A percentile compares a stretch with the other conserved stretches of the same genome.
phyloP scores from a whole-genome alignment of 2,888 invertebrate genomes.

The Petrolisthes cinctipes region DNA sequence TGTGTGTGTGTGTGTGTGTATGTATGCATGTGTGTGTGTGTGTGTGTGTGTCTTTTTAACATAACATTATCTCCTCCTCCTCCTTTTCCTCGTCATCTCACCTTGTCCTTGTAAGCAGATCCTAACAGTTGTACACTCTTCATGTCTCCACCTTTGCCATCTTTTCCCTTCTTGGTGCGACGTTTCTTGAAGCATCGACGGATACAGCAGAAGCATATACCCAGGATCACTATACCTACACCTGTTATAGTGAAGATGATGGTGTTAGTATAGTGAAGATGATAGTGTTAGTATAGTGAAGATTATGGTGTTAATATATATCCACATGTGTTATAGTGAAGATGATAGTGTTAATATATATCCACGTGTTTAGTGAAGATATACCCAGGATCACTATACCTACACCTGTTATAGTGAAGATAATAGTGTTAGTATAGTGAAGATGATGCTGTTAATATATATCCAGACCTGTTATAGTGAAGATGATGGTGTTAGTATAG shows the following conservation, averaged over 20 bases:
- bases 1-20: conserved; percentile 16
- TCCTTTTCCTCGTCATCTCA: conserved; percentile 70
- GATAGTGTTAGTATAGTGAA: not conserved
- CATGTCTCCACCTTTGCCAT: conserved; percentile 93
- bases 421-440: not conserved
- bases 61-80: no score
- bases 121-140: conserved; percentile 96
- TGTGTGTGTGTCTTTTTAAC: no score
- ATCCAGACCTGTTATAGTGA: not conserved
- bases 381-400: conserved; percentile 82
- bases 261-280: not conserved
- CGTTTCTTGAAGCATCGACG: conserved; percentile 91
- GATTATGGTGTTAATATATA: not conserved
- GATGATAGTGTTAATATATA: not conserved
- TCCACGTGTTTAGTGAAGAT: no score
- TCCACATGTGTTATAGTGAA: not conserved
- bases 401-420: conserved; percentile 73
- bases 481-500: not conserved
- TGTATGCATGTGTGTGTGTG: conserved; percentile 14
- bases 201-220: conserved; percentile 87
- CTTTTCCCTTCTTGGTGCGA: conserved; percentile 88
- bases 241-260: conserved; percentile 71
- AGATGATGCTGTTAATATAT: not conserved
- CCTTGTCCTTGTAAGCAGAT: conserved; percentile 98
- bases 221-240: conserved; percentile 80